Base-by-base conservation (phyloP, 1,140 invertebrate genomes). In the Plectrocnemia conspersa region DNA sequence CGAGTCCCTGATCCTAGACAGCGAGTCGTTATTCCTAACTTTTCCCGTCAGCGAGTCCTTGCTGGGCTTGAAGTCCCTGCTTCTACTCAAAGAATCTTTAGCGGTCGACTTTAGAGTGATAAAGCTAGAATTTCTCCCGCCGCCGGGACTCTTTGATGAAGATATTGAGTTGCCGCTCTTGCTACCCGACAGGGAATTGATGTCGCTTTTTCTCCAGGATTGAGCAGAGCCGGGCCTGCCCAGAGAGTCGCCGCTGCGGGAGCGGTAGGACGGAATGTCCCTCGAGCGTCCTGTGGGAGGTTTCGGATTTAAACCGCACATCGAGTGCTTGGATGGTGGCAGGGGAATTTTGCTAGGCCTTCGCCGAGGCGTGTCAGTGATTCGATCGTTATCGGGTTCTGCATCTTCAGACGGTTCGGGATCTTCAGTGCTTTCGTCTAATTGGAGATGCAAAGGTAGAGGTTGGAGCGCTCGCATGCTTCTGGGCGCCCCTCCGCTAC, bases 261-360 rank as follows among this genome's bases (percentile, higher is more conserved):
- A 75, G 41, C 76, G 73, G 48, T 58, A 57, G 50, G 58, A 61
- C 16, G 66, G 59, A 52, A 59, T 52, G 19, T 64, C 59, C 42
- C 36, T 55, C 23, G 63, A 61, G 29, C 53, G 60, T 10, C 69
- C 72, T 45, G 66, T 71, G 1, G 81, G 78, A n/a, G 81, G 78
- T 64, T 82, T 83, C n/a, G 76, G 75, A 11, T 76, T 72, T 25
- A 72, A 67, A 54, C 66, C 59, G 58, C 66, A 58, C 35, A 72
- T 65, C 27, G 72, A 76, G 23, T 42, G 54, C 45, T 75, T 76
- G 58, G 74, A 73, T 16, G 79, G 80, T 33, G 75, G 79, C 52
- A 86, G 70, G 18, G 85, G 85, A 50, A 87, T 87, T 64, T 84
- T 84, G 70, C 83, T 84, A 35, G 84, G 83, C 56, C 80, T 77